Evolutionary conservation across 2,888 invertebrate species (phyloP), one percentile per base, ranked within the genome.

Genomic region (Scaptomyza tumidula): DNA sequence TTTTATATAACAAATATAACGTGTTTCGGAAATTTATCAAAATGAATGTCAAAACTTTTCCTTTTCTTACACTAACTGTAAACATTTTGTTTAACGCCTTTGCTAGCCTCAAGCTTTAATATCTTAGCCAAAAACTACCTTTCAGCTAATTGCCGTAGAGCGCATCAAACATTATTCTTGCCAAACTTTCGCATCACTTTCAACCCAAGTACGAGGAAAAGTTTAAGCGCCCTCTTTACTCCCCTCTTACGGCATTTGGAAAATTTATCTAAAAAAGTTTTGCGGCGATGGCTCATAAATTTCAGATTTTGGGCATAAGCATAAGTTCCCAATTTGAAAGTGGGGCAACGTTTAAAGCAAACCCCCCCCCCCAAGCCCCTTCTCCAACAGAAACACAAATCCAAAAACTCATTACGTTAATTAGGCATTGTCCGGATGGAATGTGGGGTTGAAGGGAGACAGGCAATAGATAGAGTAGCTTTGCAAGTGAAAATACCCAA

Each of bases 341-440:
- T 72, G 45, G 58, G 39, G 35, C 56, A 49, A 41, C 48, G 46
- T 55, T 73, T 73, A 68, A 52, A 52, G 46, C 37, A 14, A 9
- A 10, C 13, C 6, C 5, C 19, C 19, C 11, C 6, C 0, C 43
- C 16, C 19, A 33, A 33, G 9, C 10, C 41, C 9, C 1, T 9
- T 16, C 6, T 6, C 33, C 39, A 35, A 50, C 54, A 43, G 37
- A 50, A 41, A 53, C 54, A 4, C 62, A 80, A 84, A 81, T 81
- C 73, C 61, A 64, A 74, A 83, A 88, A 80, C 86, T 83, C 83
- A 83, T 83, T 83, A 83, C 83, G 67, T 68, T 83, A 83, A 83
- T 88, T 83, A 83, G 86, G 65, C 74, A 63, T 72, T 54, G 70
- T 62, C 35, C 43, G 35, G 44, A 37, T 46, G 43, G 3, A 50